Evolutionary conservation across 1,140 invertebrate species (phyloP).

Genomic region (Battus philenor): DNA sequence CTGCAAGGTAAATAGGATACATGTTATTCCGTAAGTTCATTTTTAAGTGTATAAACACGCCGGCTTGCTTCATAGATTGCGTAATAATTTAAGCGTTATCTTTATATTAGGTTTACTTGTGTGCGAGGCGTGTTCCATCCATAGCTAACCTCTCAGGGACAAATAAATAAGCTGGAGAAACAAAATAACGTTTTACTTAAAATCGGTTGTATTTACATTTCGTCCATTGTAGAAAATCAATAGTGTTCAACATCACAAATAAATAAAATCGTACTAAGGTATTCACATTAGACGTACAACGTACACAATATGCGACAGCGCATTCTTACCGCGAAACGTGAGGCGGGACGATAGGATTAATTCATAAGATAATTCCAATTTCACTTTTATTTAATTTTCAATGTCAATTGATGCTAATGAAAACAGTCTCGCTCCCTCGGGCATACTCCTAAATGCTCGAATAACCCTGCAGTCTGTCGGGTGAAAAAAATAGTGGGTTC

Average conservation of each 20-base stretch:
- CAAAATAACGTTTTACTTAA: slow-evolving; percentile 75
- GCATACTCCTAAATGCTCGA: slow-evolving; percentile 52
- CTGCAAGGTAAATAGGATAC: no score
- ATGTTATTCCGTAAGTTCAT: no score
- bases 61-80: no score
- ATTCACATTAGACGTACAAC: slow-evolving; percentile 68
- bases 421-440: slow-evolving; percentile 41
- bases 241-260: slow-evolving; percentile 75
- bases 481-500: slow-evolving; percentile 41
- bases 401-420: slow-evolving; percentile 45
- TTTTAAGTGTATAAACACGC: no score
- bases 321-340: slow-evolving; percentile 64
- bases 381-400: slow-evolving; percentile 38
- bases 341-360: slow-evolving; percentile 63
- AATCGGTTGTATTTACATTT: slow-evolving; percentile 76
- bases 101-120: slow-evolving; percentile 23
- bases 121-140: slow-evolving; percentile 7
- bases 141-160: slow-evolving; percentile 22
- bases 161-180: slow-evolving; percentile 71
- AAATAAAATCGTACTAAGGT: slow-evolving; percentile 74
- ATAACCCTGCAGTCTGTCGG: slow-evolving; percentile 33
- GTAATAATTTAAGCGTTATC: no score
- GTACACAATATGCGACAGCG: slow-evolving; percentile 65
- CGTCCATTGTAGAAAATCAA: slow-evolving; percentile 74
- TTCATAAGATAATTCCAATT: slow-evolving; percentile 51